Evolutionary conservation across 2,888 invertebrate genomes (phyloP).

Genomic region (Andrena hattorfiana): DNA sequence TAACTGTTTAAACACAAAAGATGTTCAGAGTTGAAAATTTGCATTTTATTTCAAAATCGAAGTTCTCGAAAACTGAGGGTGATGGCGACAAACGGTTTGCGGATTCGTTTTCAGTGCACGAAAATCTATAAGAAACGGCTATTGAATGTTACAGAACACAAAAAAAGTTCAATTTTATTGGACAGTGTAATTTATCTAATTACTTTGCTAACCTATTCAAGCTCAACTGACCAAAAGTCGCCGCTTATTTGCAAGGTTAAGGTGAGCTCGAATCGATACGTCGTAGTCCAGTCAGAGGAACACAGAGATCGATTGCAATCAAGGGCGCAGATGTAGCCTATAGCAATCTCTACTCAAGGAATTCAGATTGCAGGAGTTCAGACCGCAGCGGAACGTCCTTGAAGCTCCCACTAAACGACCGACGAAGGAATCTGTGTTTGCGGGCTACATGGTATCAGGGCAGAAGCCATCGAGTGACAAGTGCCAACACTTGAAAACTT

Average conservation of each 20-base stretch:
- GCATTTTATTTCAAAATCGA: too few species aligned
- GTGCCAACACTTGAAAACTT: conserved; percentile 38
- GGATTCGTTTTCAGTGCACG: too few species aligned
- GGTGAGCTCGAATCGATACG: background rate
- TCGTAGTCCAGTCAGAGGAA: background rate
- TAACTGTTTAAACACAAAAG: too few species aligned
- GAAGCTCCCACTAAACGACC: conserved; percentile 36
- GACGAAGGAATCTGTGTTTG: conserved; percentile 36
- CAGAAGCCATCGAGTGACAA: conserved; percentile 34
- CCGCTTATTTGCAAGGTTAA: background rate
- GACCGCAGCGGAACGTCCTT: conserved; percentile 8
- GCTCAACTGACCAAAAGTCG: too few species aligned
- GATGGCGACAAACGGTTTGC: too few species aligned
- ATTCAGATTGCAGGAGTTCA: conserved; percentile 15
- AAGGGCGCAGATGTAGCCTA: background rate
- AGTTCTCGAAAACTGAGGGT: too few species aligned
- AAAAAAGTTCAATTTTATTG: too few species aligned
- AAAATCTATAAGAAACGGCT: too few species aligned
- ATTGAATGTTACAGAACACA: too few species aligned
- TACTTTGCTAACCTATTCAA: too few species aligned
- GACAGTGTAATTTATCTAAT: too few species aligned
- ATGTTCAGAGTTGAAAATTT: too few species aligned
- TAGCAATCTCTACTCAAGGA: conserved; percentile 9
- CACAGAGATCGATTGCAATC: conserved; percentile 6
- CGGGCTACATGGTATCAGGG: conserved; percentile 10